phyloP scores from a whole-genome alignment of 1,140 invertebrate genomes.

The Saccostrea cuccullata region DNA sequence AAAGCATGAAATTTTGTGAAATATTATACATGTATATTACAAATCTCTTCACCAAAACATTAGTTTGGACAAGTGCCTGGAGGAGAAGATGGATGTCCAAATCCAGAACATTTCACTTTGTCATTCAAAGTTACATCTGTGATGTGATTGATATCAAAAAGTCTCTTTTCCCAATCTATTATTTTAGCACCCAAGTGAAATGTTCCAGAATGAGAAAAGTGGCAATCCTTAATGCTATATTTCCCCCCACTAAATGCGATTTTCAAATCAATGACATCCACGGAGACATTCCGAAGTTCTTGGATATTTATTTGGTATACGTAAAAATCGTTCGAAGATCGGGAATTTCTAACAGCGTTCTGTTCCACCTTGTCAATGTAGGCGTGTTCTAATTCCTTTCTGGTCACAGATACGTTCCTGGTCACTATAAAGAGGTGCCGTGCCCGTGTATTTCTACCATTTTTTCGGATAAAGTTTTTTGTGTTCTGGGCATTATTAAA shows the following conservation, averaged over 20 bases:
- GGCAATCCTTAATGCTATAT: neutral
- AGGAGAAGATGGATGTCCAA: neutral
- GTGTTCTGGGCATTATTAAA: neutral
- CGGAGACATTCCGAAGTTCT: neutral
- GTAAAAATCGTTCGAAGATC: neutral
- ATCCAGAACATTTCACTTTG: neutral
- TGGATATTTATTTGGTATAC: neutral
- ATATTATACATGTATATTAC: too few species aligned
- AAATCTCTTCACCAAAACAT: neutral
- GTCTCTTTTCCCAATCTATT: neutral
- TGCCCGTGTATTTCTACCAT: neutral
- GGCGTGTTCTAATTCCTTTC: neutral
- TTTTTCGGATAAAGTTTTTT: neutral
- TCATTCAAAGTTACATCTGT: neutral
- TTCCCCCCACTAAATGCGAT: neutral
- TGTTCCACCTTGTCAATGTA: neutral
- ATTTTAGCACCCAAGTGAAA: neutral
- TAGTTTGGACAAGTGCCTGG: neutral
- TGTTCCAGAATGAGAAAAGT: neutral
- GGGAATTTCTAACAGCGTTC: neutral
- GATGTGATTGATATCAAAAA: neutral
- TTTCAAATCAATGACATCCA: neutral
- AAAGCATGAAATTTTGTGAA: too few species aligned
- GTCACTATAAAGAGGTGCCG: neutral
- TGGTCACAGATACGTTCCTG: neutral